Conservation (phyloP, 2,113 vertebrate species). For the Rhombomys opimus region DNA sequence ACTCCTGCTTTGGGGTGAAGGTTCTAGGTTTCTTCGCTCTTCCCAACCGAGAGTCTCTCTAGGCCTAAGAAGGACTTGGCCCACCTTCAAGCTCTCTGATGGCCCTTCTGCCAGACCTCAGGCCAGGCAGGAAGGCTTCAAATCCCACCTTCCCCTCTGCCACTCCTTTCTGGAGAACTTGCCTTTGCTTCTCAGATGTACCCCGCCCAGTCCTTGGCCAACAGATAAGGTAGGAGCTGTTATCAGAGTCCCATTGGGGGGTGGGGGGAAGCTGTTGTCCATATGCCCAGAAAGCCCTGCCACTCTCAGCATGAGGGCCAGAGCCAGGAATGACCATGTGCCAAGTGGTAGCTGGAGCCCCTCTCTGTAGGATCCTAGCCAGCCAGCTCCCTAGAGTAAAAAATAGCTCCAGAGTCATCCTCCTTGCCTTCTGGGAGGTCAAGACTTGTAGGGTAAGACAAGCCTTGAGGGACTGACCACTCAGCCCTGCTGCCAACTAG, state of each 20-base stretch:
- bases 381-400: neutral
- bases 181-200: slow-evolving; percentile 6
- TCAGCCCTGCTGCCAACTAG: neutral
- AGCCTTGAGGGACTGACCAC: neutral
- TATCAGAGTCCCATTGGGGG: neutral
- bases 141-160: neutral
- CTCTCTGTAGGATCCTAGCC: too few relatives aligned
- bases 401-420: neutral
- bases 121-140: neutral
- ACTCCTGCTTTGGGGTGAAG: neutral
- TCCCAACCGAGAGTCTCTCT: neutral
- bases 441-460: neutral
- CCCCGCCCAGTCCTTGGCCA: neutral
- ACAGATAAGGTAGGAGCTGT: neutral
- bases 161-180: neutral
- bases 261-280: neutral
- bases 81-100: neutral
- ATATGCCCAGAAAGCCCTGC: neutral
- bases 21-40: neutral
- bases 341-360: neutral
- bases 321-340: neutral
- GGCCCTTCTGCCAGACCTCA: neutral
- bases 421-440: neutral
- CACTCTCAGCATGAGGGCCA: neutral
- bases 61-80: neutral